These are phyloP conservation scores for Griposia aprilina DNA, from an alignment of 2,888 invertebrate genomes.

Conservation along the genomic window DNA sequence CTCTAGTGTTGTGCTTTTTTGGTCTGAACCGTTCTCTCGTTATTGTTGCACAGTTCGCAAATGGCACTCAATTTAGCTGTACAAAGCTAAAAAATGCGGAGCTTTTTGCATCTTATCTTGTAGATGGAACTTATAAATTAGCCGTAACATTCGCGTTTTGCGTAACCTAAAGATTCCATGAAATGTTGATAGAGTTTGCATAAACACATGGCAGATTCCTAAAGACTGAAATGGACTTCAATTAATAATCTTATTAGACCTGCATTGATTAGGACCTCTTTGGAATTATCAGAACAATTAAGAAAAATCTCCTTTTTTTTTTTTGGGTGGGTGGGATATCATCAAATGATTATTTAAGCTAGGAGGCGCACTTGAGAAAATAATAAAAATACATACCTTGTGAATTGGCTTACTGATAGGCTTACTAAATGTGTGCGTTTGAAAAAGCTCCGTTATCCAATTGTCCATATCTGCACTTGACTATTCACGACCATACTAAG, in stretches of 20 bases:
- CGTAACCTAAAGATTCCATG: neutral
- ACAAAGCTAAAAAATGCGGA: neutral
- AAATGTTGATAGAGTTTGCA: too few species aligned
- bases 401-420: slow-evolving; percentile 62
- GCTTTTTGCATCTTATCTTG: slow-evolving; percentile 20
- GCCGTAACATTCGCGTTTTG: neutral
- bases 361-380: neutral
- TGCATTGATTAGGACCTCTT: slow-evolving; percentile 13
- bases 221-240: neutral
- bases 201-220: neutral
- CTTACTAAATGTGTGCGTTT: slow-evolving; percentile 82
- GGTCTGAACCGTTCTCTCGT: slow-evolving; percentile 67
- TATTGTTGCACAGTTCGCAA: slow-evolving; percentile 63
- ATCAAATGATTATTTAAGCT: neutral
- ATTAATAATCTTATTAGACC: neutral
- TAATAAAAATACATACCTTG: slow-evolving; percentile 77
- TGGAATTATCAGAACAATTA: neutral
- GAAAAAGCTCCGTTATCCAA: slow-evolving; percentile 89
- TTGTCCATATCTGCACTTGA: slow-evolving; percentile 80
- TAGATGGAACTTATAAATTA: neutral
- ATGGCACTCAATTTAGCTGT: slow-evolving; percentile 57
- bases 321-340: too few species aligned
- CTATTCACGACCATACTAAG: slow-evolving; percentile 7
- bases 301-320: too few species aligned
- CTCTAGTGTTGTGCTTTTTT: slow-evolving; percentile 75